Evolutionary conservation across 1,140 invertebrate species (phyloP).

Genomic region (Triops cancriformis): DNA sequence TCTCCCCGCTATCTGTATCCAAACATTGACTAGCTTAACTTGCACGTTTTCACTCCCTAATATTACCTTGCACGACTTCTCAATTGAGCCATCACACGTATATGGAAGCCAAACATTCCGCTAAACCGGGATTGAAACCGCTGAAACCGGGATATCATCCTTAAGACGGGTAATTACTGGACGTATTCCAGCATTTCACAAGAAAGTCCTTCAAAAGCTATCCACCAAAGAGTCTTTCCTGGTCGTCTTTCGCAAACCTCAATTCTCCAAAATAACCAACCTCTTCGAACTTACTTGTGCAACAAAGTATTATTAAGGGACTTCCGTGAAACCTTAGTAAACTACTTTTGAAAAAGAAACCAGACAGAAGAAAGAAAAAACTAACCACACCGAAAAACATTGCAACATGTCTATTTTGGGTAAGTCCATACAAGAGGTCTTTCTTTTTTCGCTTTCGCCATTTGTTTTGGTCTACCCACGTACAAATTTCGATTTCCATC

Average conservation of each 20-base stretch:
- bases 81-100: no score
- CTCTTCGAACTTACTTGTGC: not conserved
- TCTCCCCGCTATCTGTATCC: no score
- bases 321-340: not conserved
- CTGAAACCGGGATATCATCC: no score
- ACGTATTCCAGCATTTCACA: no score
- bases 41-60: no score
- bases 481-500: not conserved
- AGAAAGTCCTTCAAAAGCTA: not conserved
- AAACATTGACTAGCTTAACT: no score
- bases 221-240: not conserved
- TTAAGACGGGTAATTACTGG: no score
- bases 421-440: not conserved
- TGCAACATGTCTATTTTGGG: not conserved
- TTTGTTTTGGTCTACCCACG: not conserved
- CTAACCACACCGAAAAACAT: not conserved
- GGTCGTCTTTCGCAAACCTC: not conserved
- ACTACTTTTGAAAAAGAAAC: not conserved
- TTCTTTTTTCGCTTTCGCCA: not conserved
- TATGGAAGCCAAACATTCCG: no score
- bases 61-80: no score
- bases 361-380: not conserved
- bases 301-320: not conserved
- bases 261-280: not conserved
- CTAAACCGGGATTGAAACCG: no score